These are phyloP conservation scores for Rhodophaea formosa DNA, from an alignment of 2,888 invertebrate species.

Conservation along the genomic window DNA sequence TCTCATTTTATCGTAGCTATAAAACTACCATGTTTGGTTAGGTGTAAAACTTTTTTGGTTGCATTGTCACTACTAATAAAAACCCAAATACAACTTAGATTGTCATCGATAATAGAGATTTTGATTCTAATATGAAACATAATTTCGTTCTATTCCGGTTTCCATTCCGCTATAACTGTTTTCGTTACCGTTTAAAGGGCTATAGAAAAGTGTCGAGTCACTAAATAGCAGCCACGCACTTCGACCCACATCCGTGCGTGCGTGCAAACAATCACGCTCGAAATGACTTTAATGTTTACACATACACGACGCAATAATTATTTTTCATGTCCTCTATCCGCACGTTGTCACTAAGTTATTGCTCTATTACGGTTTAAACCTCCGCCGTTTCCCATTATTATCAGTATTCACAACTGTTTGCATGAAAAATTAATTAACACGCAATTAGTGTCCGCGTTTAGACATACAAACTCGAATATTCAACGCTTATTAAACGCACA, in stretches of 20 bases:
- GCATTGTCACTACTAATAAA: no score
- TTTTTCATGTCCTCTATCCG: conserved; percentile 55
- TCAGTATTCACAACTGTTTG: conserved; percentile 14
- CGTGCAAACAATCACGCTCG: conserved; percentile 63
- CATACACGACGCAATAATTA: conserved; percentile 63
- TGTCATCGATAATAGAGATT: not conserved
- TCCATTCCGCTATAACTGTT: conserved; percentile 11
- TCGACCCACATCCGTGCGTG: conserved; percentile 60
- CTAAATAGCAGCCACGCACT: conserved; percentile 33
- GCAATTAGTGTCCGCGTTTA: conserved; percentile 8
- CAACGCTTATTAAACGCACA: conserved; percentile 31
- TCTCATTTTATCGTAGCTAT: no score
- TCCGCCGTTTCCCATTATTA: conserved; percentile 21
- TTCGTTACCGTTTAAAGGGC: conserved; percentile 35
- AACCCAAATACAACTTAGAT: no score
- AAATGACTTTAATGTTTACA: conserved; percentile 65
- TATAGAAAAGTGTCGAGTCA: conserved; percentile 51
- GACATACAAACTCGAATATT: conserved; percentile 20
- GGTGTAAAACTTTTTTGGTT: no score
- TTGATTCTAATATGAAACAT: not conserved
- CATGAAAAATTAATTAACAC: conserved; percentile 16
- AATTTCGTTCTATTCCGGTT: not conserved
- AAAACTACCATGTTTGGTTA: no score
- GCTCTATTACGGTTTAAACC: conserved; percentile 53
- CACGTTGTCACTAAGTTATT: conserved; percentile 52